These are phyloP conservation scores for Megastigmus dorsalis DNA, from an alignment of 2,888 invertebrate genomes.

Conservation along the genomic window DNA sequence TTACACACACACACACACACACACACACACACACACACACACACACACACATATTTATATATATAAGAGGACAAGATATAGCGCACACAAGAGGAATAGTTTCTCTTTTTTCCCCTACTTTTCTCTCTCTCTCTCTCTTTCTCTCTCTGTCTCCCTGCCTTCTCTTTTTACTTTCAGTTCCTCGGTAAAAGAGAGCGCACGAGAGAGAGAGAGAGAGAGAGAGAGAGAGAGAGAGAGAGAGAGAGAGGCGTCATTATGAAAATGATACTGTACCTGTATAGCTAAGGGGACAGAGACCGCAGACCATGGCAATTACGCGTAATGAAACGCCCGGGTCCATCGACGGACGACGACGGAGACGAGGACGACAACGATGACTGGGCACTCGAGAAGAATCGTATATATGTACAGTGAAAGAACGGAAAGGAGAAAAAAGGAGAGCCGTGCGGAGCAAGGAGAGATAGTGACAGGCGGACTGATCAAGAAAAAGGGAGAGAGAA, in stretches of 20 bases:
- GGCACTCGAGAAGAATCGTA: slow-evolving; percentile 27
- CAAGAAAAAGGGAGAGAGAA: slow-evolving; percentile 25
- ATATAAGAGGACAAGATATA: too few species aligned
- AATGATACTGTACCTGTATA: slow-evolving; percentile 71
- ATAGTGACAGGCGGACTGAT: slow-evolving; percentile 21
- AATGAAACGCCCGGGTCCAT: slow-evolving; percentile 72
- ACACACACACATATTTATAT: slow-evolving; percentile 21
- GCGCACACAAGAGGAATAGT: slow-evolving; percentile 18
- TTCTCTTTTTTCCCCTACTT: slow-evolving; percentile 8
- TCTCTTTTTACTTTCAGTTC: slow-evolving; percentile 56
- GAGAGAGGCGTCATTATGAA: slow-evolving; percentile 70
- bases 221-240: slow-evolving; percentile 1
- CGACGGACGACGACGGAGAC: slow-evolving; percentile 47
- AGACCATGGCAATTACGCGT: slow-evolving; percentile 73
- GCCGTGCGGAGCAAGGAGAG: not conserved
- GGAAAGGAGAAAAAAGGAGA: slow-evolving; percentile 18
- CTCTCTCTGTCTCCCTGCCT: not conserved
- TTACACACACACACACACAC: not conserved
- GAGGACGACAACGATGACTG: slow-evolving; percentile 24
- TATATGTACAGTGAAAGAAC: slow-evolving; percentile 18
- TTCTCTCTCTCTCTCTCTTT: slow-evolving; percentile 9
- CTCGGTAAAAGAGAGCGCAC: slow-evolving; percentile 5
- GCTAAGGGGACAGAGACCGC: slow-evolving; percentile 69
- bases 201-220: slow-evolving; percentile 13
- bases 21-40: not conserved